Evolutionary conservation across 2,888 invertebrate genomes (phyloP).

Genomic region (Rhagonycha lutea): DNA sequence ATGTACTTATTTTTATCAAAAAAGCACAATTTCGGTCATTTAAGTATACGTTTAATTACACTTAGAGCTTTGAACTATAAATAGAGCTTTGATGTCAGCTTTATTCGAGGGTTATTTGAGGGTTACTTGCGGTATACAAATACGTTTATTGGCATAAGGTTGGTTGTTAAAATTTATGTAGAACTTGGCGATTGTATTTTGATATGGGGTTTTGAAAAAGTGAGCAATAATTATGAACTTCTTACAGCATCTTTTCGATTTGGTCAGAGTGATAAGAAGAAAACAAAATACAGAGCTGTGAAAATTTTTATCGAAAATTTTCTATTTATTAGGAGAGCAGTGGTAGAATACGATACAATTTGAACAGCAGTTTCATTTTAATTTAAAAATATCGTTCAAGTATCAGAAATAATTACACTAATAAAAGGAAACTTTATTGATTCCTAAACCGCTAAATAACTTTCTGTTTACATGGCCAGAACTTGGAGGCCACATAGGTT

Average conservation of each 20-base stretch:
- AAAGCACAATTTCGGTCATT: background rate
- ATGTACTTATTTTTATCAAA: background rate
- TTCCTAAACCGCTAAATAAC: background rate
- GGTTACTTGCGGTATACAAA: constrained; percentile 15
- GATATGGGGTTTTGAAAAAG: background rate
- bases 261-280: no score
- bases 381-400: background rate
- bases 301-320: background rate
- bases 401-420: background rate
- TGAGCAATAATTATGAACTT: background rate
- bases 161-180: background rate
- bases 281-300: no score
- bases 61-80: constrained; percentile 24
- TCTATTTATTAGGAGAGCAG: background rate
- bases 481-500: background rate
- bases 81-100: constrained; percentile 27
- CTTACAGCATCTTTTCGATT: background rate
- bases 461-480: background rate
- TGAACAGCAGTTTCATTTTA: background rate
- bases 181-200: background rate
- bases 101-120: constrained; percentile 8
- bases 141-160: constrained; percentile 11
- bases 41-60: constrained; percentile 16
- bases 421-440: background rate
- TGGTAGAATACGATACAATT: background rate